phyloP scores from a whole-genome alignment of 2,888 invertebrate species.

The Sinodicranocentrus sp. region DNA sequence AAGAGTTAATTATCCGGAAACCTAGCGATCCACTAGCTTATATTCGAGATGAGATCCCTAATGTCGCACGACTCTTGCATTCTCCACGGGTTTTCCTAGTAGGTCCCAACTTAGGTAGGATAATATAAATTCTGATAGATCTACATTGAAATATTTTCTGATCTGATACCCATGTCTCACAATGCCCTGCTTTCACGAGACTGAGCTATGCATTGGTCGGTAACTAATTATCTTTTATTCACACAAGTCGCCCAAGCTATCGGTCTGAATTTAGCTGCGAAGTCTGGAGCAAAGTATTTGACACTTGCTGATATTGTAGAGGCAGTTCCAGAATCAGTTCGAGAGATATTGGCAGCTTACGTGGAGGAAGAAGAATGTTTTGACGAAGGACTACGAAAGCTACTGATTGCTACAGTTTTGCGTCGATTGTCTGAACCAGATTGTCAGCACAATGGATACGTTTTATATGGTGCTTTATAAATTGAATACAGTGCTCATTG shows the following conservation, averaged over 20 bases:
- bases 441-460: constrained; percentile 68
- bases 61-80: constrained; percentile 67
- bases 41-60: constrained; percentile 70
- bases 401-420: constrained; percentile 61
- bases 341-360: constrained; percentile 38
- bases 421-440: constrained; percentile 57
- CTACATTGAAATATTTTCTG: too few species aligned
- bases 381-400: constrained; percentile 62
- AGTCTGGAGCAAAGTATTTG: constrained; percentile 64
- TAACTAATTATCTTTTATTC: too few species aligned
- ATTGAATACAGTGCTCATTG: neutral
- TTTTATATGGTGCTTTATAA: constrained; percentile 65
- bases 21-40: constrained; percentile 72
- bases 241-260: constrained; percentile 54
- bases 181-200: neutral
- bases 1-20: constrained; percentile 70
- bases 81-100: constrained; percentile 70
- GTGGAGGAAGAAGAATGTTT: constrained; percentile 43
- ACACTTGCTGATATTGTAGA: constrained; percentile 67
- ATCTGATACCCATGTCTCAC: neutral
- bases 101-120: constrained; percentile 61
- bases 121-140: too few species aligned
- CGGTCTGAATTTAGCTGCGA: constrained; percentile 63
- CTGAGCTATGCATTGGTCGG: too few species aligned
- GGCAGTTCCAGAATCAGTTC: constrained; percentile 35